phyloP scores from a whole-genome alignment of 2,113 vertebrate species.

The Oophaga pumilio region DNA sequence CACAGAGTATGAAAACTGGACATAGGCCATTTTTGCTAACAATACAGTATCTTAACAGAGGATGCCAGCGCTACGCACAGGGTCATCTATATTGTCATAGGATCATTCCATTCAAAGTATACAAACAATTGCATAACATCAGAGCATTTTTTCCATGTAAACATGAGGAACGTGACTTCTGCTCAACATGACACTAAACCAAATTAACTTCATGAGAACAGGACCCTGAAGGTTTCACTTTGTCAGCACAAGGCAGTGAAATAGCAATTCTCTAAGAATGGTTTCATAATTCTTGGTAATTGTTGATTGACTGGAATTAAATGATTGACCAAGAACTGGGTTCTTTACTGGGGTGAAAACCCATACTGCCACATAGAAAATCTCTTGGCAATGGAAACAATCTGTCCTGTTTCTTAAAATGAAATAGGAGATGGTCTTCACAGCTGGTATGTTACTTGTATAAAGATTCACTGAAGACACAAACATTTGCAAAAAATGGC shows the following conservation, averaged over 20 bases:
- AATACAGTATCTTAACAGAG: slow-evolving; percentile 80
- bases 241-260: neutral
- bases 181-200: neutral
- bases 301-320: neutral
- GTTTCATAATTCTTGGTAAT: neutral
- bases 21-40: slow-evolving; percentile 70
- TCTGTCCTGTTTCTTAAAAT: too few species aligned
- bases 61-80: slow-evolving; percentile 67
- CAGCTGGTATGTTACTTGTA: too few species aligned
- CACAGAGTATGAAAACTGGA: slow-evolving; percentile 75
- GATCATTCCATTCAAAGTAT: slow-evolving; percentile 74
- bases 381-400: too few species aligned
- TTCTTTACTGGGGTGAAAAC: neutral
- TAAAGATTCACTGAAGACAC: too few species aligned
- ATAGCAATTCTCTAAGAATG: neutral
- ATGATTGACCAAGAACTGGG: neutral
- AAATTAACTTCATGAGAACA: slow-evolving; percentile 14
- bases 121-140: slow-evolving; percentile 76
- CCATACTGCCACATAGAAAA: too few species aligned
- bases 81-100: slow-evolving; percentile 76
- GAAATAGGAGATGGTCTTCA: too few species aligned
- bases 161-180: slow-evolving; percentile 76
- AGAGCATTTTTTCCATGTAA: slow-evolving; percentile 67
- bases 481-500: too few species aligned
- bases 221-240: neutral